Evolutionary conservation across 2,888 invertebrate species (phyloP).

Genomic region (Stegana nigrithorax): DNA sequence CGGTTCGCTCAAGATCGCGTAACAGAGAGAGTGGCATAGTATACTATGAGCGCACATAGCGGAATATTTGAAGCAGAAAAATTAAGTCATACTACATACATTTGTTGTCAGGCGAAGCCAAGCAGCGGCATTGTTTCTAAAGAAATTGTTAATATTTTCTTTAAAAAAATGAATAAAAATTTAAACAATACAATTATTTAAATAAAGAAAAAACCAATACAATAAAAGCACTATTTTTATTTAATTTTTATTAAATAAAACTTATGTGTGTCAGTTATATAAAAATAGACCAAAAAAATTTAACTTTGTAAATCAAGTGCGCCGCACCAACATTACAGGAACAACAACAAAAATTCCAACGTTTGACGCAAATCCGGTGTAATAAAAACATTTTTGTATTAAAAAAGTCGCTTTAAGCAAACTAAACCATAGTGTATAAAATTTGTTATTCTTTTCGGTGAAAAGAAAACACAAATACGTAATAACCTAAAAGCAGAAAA

Average conservation of each 20-base stretch:
- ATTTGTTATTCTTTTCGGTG: slow-evolving; percentile 41
- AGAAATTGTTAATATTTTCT: slow-evolving; percentile 23
- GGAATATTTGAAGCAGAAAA: neutral
- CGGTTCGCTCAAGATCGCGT: no score
- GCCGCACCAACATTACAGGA: slow-evolving; percentile 20
- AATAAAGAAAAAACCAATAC: slow-evolving; percentile 22
- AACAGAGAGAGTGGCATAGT: neutral
- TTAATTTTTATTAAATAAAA: slow-evolving; percentile 54
- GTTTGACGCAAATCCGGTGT: slow-evolving; percentile 29
- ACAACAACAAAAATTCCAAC: slow-evolving; percentile 29
- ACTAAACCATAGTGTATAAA: slow-evolving; percentile 29
- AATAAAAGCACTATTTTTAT: slow-evolving; percentile 46
- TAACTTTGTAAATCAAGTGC: slow-evolving; percentile 21
- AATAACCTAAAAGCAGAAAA: slow-evolving; percentile 32
- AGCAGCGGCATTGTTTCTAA: slow-evolving; percentile 29
- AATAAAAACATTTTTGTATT: slow-evolving; percentile 24
- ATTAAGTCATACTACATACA: slow-evolving; percentile 9
- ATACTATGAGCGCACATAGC: neutral
- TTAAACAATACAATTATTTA: slow-evolving; percentile 19
- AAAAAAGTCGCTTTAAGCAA: slow-evolving; percentile 30
- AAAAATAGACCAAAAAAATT: slow-evolving; percentile 30
- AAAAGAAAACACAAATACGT: slow-evolving; percentile 45
- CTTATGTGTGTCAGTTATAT: slow-evolving; percentile 51
- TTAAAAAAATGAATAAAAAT: slow-evolving; percentile 19
- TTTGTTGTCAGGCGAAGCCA: slow-evolving; percentile 24